Evolutionary conservation across 2,888 invertebrate species (phyloP), one percentile per base, ranked within the genome.

Genomic region (Synanthedon andrenaeformis): DNA sequence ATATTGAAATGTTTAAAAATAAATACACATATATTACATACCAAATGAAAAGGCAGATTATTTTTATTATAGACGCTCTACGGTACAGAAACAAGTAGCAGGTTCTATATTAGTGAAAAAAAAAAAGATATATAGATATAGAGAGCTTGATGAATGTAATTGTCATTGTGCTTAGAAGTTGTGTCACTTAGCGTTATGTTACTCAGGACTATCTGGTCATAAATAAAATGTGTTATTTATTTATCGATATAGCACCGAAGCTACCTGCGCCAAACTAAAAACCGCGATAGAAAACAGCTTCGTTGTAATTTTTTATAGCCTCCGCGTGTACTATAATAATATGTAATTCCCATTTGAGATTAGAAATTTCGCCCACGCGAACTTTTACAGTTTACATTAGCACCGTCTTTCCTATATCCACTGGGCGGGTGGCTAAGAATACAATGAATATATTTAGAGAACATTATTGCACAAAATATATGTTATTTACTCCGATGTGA

Each of bases 121-220:
- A 71, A 67, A 67, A 75, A 72, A 68, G 51, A 53, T 54, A 55
- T 52, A 78, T 85, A 84, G 77, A 74, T 79, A 68, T 83, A 84
- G 83, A 76, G 72, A 72, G 87, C 86, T 86, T 87, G 79, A 83
- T 85, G 78, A 83, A 79, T 85, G 82, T 86, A 82, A 78, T 79
- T 75, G 83, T 86, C 84, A 83, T 82, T 84, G 86, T 87, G 86
- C 84, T 84, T 86, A 85, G 86, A 79, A 75, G 79, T 77, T 74
- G 79, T 76, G 71, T 73, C 74, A 73, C 68, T 81, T 82, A 82
- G 84, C 81, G 76, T 78, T 79, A 76, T 79, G 78, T 80, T 79
- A 80, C 79, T 78, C 79, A 66, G 74, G 72, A 69, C 59, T 74
- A 70, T 72, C 72, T 74, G 76, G 73, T 76, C 69, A 68, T 75